Evolutionary conservation across 1,140 invertebrate species (phyloP), one percentile per base, ranked within the genome.

Genomic region (Himalopsyche phryganea): DNA sequence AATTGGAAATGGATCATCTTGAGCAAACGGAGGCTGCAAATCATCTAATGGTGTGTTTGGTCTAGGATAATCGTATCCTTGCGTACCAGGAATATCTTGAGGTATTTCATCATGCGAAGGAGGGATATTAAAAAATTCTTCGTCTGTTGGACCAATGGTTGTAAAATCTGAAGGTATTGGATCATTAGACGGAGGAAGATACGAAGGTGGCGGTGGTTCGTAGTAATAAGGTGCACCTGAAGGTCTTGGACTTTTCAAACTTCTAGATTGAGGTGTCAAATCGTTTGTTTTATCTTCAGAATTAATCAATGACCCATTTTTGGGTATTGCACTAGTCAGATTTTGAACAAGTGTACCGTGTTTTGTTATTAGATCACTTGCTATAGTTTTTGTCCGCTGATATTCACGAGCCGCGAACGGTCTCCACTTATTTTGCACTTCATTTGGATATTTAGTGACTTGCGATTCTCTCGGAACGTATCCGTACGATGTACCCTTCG

Each of bases 51-150:
- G 62, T 1, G 32, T 49, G 6, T 57, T 28, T 7, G 62, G 62
- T 6, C 15, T 49, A n/a, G 11, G 45, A 17, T 64, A 64, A 28
- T 51, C 19, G 18, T 64, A 64, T 38, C 58, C 62, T 35, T 61
- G 41, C 6, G 10, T 11, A 50, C 50, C 40, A 1, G 55, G 47
- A 28, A 32, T 28, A 15, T 50, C 46, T 44, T 61, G 46, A 3
- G 49, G 46, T 20, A 56, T 18, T 1, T 61, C 59, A 45, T 57
- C 60, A 23, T 53, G 49, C 7, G 44, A 52, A 3, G 60, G 53
- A 23, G 53, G 32, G 20, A n/a, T 40, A 20, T 57, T 61, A 6
- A 61, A 23, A 35, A 61, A 57, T 33, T 56, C 61, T 48, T 63
- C 61, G 11, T 63, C 55, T 9, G 56, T 44, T 1, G 45, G 50